Base-by-base conservation (phyloP, 2,888 invertebrate species). In the Eulithis testata region DNA sequence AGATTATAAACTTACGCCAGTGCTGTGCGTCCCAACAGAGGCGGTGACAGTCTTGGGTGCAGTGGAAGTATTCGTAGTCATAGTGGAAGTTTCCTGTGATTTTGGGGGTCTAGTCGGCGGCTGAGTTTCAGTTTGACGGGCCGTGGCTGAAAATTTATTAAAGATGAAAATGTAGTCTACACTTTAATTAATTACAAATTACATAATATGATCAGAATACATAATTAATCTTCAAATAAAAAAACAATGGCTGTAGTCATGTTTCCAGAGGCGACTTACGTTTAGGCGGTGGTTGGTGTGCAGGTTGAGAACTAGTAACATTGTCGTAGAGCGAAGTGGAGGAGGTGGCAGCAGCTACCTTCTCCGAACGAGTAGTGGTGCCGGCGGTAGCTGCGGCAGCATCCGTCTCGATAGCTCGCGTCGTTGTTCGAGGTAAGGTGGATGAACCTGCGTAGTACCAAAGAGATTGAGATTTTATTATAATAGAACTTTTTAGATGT, bases 311-410 rank as follows among this genome's bases (percentile, higher is more conserved):
- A 73, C 91, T 93, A 81, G 94, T 87, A 59, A 97, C 97, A 85
- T 97, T 97, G 90, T 97, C 97, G 83, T 97, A 97, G 55, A 98
- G 95, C 60, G 97, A 97, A 47, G 97, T 97, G 76, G 97, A 97
- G 71, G 97, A 97, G n/a, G 97, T 97, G 59, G 97, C 97, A 37
- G 97, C 96, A 56, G 96, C 95, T 65, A 97, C 96, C 86, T 96
- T 97, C 72, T 96, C 96, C 60, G 95, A 75, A 90, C 95, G 76
- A 71, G 95, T 94, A 3, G 95, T 93, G 68, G 95, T 94, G 47
- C 81, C 95, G 45, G 90, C 66, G 11, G 91, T 68, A 11, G 91
- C 84, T 52, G 94, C 90, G 55, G 93, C 94, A 2, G 84, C 85
- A 63, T 96, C 96, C 54, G 95, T 94, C 84, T 96, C 96, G 51